phyloP scores from a whole-genome alignment of 2,797 vertebrate species.

The Darevskia nairensis region DNA sequence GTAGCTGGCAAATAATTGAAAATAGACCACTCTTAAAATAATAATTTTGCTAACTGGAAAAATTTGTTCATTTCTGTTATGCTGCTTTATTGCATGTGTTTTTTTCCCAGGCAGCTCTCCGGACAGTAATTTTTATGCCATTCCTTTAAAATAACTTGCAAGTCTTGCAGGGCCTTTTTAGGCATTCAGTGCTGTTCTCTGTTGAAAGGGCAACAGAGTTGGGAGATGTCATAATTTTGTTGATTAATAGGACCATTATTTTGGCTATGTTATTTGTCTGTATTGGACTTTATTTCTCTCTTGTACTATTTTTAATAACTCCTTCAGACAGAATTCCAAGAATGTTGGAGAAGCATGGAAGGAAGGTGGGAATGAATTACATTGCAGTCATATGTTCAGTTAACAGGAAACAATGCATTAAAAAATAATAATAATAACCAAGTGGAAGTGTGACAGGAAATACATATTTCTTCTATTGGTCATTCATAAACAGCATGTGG shows the following conservation, averaged over 20 bases:
- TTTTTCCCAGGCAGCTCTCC: slow-evolving; percentile 29
- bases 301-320: slow-evolving; percentile 46
- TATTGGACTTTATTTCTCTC: slow-evolving; percentile 30
- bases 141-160: slow-evolving; percentile 38
- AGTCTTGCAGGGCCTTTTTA: slow-evolving; percentile 38
- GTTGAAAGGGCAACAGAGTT: slow-evolving; percentile 20
- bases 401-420: slow-evolving; percentile 25
- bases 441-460: slow-evolving; percentile 21
- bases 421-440: slow-evolving; percentile 6
- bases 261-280: slow-evolving; percentile 41
- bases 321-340: slow-evolving; percentile 24
- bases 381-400: slow-evolving; percentile 43
- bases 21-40: slow-evolving; percentile 42
- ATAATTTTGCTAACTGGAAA: slow-evolving; percentile 43
- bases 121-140: slow-evolving; percentile 34
- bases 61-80: slow-evolving; percentile 30
- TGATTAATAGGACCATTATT: slow-evolving; percentile 38
- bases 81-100: slow-evolving; percentile 15
- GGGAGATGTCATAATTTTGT: slow-evolving; percentile 26
- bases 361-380: slow-evolving; percentile 40
- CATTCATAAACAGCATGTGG: background rate
- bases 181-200: slow-evolving; percentile 23
- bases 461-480: slow-evolving; percentile 9
- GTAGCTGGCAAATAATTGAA: slow-evolving; percentile 53
- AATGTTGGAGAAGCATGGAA: slow-evolving; percentile 32